phyloP scores from a whole-genome alignment of 2,113 vertebrate species.

The Chionomys nivalis region DNA sequence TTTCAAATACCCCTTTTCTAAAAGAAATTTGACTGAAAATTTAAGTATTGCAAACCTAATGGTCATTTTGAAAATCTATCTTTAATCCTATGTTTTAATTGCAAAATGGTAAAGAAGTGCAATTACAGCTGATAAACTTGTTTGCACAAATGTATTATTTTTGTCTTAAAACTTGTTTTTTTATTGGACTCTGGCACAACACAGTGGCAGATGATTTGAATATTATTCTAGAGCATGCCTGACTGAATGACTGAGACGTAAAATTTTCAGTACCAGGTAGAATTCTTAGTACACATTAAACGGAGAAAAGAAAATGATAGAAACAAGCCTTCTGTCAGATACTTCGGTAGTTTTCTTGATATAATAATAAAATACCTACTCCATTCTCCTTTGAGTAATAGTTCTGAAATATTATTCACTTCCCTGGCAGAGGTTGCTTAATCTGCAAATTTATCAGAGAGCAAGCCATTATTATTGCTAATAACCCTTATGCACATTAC shows the following conservation, averaged over 20 bases:
- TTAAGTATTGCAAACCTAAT: neutral
- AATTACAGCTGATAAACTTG: neutral
- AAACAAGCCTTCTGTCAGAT: constrained; percentile 36
- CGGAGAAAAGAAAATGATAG: constrained; percentile 13
- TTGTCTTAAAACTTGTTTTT: constrained; percentile 33
- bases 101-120: constrained; percentile 12
- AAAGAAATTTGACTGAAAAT: constrained; percentile 25
- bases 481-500: constrained; percentile 71
- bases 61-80: neutral
- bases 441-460: constrained; percentile 73
- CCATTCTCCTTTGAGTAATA: constrained; percentile 60
- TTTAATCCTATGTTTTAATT: constrained; percentile 44
- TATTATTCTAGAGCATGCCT: neutral
- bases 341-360: constrained; percentile 59
- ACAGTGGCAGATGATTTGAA: neutral
- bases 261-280: constrained; percentile 21
- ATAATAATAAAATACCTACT: constrained; percentile 51
- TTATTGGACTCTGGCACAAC: constrained; percentile 7
- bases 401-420: constrained; percentile 73
- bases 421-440: constrained; percentile 63
- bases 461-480: constrained; percentile 77
- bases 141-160: constrained; percentile 15
- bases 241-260: constrained; percentile 52
- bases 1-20: neutral
- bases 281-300: constrained; percentile 27